Evolutionary conservation across 2,113 vertebrate genomes (phyloP).

Genomic region (Menidia beryllina): DNA sequence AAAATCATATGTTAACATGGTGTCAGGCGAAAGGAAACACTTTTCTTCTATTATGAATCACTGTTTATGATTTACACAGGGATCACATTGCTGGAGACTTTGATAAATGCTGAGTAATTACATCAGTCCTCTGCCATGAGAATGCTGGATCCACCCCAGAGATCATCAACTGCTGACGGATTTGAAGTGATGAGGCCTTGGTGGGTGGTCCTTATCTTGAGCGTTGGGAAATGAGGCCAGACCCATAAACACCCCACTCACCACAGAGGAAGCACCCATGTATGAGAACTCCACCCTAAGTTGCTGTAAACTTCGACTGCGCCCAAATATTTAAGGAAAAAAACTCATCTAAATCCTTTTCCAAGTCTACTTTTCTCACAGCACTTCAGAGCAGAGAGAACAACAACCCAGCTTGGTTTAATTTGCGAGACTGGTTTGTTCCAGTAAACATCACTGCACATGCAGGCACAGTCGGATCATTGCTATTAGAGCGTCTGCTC

Average conservation of each 20-base stretch:
- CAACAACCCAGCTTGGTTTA: slow-evolving; percentile 48
- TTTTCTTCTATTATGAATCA: slow-evolving; percentile 32
- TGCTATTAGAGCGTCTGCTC: slow-evolving; percentile 55
- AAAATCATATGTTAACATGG: slow-evolving; percentile 54
- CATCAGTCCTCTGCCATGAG: slow-evolving; percentile 57
- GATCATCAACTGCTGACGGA: slow-evolving; percentile 72
- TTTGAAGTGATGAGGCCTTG: slow-evolving; percentile 69
- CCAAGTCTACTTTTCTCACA: slow-evolving; percentile 30
- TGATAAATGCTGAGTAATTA: slow-evolving; percentile 75
- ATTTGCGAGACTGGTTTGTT: slow-evolving; percentile 59
- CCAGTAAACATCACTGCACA: slow-evolving; percentile 54
- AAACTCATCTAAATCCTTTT: not conserved
- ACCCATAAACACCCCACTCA: slow-evolving; percentile 74
- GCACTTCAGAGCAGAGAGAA: slow-evolving; percentile 27
- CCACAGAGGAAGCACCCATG: slow-evolving; percentile 70
- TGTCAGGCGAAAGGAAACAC: slow-evolving; percentile 37
- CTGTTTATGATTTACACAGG: slow-evolving; percentile 55
- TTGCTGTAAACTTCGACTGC: slow-evolving; percentile 52
- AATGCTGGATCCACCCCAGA: slow-evolving; percentile 53
- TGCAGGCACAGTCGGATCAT: slow-evolving; percentile 43
- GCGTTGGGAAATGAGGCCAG: slow-evolving; percentile 74
- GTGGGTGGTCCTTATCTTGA: slow-evolving; percentile 80
- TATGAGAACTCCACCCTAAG: slow-evolving; percentile 67
- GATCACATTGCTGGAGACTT: slow-evolving; percentile 56
- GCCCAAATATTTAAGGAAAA: slow-evolving; percentile 28